Percentiles rank a stretch among this genome's conserved stretches.
phyloP scores from a whole-genome alignment of 2,113 vertebrate genomes.

The Daphoenositta chrysoptera region DNA sequence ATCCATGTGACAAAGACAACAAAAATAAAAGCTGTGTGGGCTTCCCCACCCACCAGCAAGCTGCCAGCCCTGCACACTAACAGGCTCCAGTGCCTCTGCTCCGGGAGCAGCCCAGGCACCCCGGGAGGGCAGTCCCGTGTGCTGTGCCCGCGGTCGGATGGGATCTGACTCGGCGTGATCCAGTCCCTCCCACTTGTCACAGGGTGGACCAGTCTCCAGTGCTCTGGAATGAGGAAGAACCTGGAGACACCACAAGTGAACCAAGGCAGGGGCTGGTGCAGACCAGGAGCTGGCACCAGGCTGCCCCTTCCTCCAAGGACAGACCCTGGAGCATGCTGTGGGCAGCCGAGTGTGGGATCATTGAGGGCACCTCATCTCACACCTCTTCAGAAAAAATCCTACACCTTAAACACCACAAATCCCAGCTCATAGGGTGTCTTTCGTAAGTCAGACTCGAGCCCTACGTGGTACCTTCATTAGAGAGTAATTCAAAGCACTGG shows the following conservation, averaged over 20 bases:
- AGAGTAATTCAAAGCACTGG: neutral
- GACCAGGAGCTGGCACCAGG: neutral
- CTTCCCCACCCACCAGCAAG: constrained; percentile 57
- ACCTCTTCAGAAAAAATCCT: neutral
- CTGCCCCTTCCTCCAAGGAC: neutral
- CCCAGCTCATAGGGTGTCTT: neutral
- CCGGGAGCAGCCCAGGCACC: neutral
- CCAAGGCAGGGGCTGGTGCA: neutral
- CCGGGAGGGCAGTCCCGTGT: fast-evolving
- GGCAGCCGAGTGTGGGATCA: neutral
- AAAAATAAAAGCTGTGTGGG: constrained; percentile 61
- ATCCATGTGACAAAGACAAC: constrained; percentile 34
- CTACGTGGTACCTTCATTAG: neutral
- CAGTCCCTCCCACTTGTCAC: neutral
- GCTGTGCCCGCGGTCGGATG: fast-evolving
- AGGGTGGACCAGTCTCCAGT: fast-evolving
- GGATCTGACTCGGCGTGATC: fast-evolving
- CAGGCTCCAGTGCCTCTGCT: neutral
- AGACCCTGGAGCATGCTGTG: neutral
- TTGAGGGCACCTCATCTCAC: neutral
- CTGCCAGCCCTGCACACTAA: neutral
- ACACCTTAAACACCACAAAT: neutral
- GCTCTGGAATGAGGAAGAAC: neutral
- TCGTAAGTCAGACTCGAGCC: neutral
- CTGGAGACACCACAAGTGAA: neutral